Base-by-base conservation (phyloP, 1,140 invertebrate species). In the Grapholita molesta region DNA sequence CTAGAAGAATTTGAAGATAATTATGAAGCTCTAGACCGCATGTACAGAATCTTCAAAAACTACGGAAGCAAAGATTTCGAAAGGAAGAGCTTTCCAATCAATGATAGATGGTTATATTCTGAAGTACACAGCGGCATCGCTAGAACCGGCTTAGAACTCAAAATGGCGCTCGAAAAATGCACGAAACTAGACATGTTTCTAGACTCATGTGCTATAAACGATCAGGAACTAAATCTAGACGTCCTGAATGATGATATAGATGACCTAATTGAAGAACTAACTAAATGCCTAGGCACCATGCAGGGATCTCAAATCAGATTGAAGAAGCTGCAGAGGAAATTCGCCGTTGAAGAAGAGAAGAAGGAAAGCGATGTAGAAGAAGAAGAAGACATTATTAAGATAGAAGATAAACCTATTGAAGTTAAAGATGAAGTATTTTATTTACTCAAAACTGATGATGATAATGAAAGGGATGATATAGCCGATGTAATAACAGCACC, bases 371-470 rank as follows among this genome's bases (percentile, higher is more conserved):
- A 61, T n/a, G 64, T 70, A 7, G 69, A 70, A 0, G 73, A 82
- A 66, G 78, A 75, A 15, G 66, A 35, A 11, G 66, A 30, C 0
- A 66, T 88, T 77, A 75, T 85, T 12, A 84, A 79, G 77, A 85
- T 91, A 65, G 85, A 84, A 69, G 86, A 89, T 66, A 76, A 70
- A 48, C 80, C 77, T 65, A 81, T 82, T 21, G 88, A 84, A 57
- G 73, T 78, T 21, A 86, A 74, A 71, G 89, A 91, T 73, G 89
- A 91, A 78, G 89, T 91, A 57, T 91, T 86, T 66, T 91, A 86
- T 76, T 90, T 85, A n/a, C 78, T 91, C 8, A 88, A 82, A 74
- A 90, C 88, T 0, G 89, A 88, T n/a, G 88, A 89, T 21, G 86
- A 91, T 65, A 72, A 68, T 15, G 61, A 70, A 0, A 30, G 72